These are phyloP conservation scores for Ornithoptera alexandrae DNA, from an alignment of 2,888 invertebrate species.

Conservation along the genomic window DNA sequence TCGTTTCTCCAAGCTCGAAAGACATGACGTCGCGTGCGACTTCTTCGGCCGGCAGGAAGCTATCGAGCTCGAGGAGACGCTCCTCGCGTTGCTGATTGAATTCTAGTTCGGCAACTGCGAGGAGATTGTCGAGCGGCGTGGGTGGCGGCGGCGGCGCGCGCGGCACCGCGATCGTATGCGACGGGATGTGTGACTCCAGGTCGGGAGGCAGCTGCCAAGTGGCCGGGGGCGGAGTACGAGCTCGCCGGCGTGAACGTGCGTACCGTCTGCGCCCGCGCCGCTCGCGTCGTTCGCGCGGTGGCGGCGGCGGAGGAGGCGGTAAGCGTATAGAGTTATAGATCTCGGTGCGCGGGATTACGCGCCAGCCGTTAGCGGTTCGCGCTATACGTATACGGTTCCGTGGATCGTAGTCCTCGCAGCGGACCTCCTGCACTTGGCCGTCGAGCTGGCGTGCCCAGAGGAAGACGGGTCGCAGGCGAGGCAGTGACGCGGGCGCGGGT, in stretches of 20 bases:
- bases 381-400: constrained; percentile 90
- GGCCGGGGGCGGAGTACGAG: constrained; percentile 35
- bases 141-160: constrained; percentile 52
- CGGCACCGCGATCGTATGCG: constrained; percentile 81
- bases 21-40: constrained; percentile 67
- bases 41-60: constrained; percentile 62
- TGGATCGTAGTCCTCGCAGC: constrained; percentile 93
- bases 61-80: constrained; percentile 53
- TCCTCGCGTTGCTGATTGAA: constrained; percentile 80
- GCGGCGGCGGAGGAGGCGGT: constrained; percentile 48
- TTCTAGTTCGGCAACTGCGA: constrained; percentile 83
- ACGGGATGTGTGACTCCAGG: constrained; percentile 82
- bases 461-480: constrained; percentile 90
- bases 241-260: constrained; percentile 46
- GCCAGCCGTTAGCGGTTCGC: constrained; percentile 90
- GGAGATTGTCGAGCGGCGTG: constrained; percentile 79
- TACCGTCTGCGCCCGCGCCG: constrained; percentile 43
- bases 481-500: constrained; percentile 67
- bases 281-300: constrained; percentile 38
- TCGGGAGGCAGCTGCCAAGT: constrained; percentile 67
- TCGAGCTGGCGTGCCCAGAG: constrained; percentile 91
- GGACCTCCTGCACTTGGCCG: constrained; percentile 89
- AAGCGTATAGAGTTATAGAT: constrained; percentile 74
- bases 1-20: constrained; percentile 64
- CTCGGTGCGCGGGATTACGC: constrained; percentile 89